Evolutionary conservation across 2,797 vertebrate species (phyloP), one percentile per base, ranked within the genome.

Genomic region (Uromys caudimaculatus): DNA sequence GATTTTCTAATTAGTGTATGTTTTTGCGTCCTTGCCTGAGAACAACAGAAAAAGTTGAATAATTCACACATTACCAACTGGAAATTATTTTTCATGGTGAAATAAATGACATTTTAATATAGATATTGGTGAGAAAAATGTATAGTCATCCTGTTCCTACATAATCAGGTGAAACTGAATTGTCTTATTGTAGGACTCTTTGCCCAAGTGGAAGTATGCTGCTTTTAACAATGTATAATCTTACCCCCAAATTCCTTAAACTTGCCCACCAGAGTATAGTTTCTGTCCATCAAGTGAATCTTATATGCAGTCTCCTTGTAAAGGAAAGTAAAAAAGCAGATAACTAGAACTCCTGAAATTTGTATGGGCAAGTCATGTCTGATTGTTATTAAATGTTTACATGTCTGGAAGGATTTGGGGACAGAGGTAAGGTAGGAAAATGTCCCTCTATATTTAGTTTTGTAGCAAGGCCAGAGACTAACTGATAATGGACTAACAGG

Each of bases 31-130:
- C 23, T 89, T 90, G 64, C 93, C 58, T 95, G 23, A 90, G 27
- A 92, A 87, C 62, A 94, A 69, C 7, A 58, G 13, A 94, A 81
- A 75, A 96, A 56, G 47, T 76, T 94, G 94, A 94, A 52, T 95
- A 87, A 89, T 91, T 90, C 86, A 92, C 67, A 84, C 91, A 75
- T 86, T 71, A 93, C 47, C 44, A 76, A 91, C 47, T 92, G 38
- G 47, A 75, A 94, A 95, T 95, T 90, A 93, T 60, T 95, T 97
- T 95, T 93, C 27, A 38, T 58, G 29, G 41, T 83, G 14, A 95
- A 93, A 86, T 94, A 38, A 95, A 71, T 93, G 47, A 29, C 75
- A 78, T 84, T 96, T 93, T 44, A 58, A 82, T 54, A 81, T 64
- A 91, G 41, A 81, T 3, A 69, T 1, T 79, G 35, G 17, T 62